Evolutionary conservation across 2,888 invertebrate genomes (phyloP).

Genomic region (Cosmia trapezina): DNA sequence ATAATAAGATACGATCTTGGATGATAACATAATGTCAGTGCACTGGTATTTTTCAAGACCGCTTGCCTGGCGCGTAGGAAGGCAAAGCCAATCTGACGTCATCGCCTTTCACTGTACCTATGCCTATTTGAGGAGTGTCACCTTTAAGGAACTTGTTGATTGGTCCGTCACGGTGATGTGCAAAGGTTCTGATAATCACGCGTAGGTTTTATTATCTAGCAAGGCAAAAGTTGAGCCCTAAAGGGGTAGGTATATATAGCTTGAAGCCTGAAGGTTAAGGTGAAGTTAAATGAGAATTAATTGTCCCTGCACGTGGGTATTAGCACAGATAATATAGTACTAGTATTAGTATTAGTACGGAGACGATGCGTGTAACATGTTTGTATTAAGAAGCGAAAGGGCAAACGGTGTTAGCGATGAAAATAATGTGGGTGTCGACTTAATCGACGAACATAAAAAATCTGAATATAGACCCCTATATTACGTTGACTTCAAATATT

Average conservation of each 20-base stretch:
- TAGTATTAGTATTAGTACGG: not conserved
- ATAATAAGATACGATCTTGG: slow-evolving; percentile 13
- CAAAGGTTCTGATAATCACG: slow-evolving; percentile 41
- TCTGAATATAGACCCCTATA: not conserved
- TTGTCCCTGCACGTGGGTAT: not conserved
- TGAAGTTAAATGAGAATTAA: slow-evolving; percentile 24
- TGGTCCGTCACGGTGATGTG: slow-evolving; percentile 30
- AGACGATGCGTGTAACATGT: not conserved
- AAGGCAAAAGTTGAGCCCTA: slow-evolving; percentile 16
- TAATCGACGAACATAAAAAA: not conserved
- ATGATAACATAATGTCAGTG: slow-evolving; percentile 10
- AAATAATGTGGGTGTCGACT: slow-evolving; percentile 6
- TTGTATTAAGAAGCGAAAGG: slow-evolving; percentile 11
- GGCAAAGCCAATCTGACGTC: slow-evolving; percentile 53
- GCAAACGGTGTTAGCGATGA: not conserved
- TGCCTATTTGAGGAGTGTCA: slow-evolving; percentile 51
- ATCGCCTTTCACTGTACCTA: slow-evolving; percentile 46
- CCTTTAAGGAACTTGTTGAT: slow-evolving; percentile 37
- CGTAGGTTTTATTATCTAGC: slow-evolving; percentile 20
- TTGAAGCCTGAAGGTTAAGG: not conserved
- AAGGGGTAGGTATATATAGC: slow-evolving; percentile 8
- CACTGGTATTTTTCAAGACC: slow-evolving; percentile 39
- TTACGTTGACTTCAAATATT: slow-evolving; percentile 1
- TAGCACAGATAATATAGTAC: no score
- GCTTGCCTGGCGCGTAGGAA: slow-evolving; percentile 36